These are phyloP conservation scores for Heliconius himera DNA, from an alignment of 1,140 invertebrate genomes.

Conservation along the genomic window DNA sequence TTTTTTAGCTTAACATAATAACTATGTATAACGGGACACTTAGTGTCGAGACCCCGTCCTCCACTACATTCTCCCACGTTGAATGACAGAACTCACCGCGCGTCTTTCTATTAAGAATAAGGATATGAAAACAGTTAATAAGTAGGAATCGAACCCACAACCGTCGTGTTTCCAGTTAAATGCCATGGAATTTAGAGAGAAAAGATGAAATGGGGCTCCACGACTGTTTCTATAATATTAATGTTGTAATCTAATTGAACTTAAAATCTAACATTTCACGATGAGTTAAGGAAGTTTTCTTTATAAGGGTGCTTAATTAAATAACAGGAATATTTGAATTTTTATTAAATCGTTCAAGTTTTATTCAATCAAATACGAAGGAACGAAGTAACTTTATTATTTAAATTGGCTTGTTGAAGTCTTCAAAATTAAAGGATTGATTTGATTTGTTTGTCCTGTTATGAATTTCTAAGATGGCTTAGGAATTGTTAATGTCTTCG, in stretches of 20 bases:
- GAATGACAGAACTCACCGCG: too few species aligned
- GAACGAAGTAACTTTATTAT: slow-evolving; percentile 41
- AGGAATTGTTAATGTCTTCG: not conserved
- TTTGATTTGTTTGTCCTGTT: slow-evolving; percentile 36
- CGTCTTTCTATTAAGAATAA: too few species aligned
- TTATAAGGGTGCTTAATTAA: slow-evolving; percentile 39
- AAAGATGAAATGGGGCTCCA: too few species aligned
- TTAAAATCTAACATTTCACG: slow-evolving; percentile 31
- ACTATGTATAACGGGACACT: too few species aligned
- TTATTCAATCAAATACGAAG: slow-evolving; percentile 39
- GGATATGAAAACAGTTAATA: too few species aligned
- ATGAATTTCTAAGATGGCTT: slow-evolving; percentile 24
- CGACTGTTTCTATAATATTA: not conserved
- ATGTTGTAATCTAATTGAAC: not conserved
- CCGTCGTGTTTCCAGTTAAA: too few species aligned
- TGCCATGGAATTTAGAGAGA: too few species aligned
- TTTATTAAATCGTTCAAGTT: slow-evolving; percentile 43
- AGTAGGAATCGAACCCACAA: too few species aligned
- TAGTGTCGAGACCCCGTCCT: too few species aligned
- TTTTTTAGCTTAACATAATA: too few species aligned
- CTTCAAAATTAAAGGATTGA: slow-evolving; percentile 43
- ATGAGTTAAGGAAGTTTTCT: slow-evolving; percentile 25
- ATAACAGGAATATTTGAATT: slow-evolving; percentile 39
- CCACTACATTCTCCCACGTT: too few species aligned
- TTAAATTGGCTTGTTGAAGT: slow-evolving; percentile 40